Evolutionary conservation across 2,113 vertebrate species (phyloP), one percentile per base, ranked within the genome.

Genomic region (Poecilia latipinna): DNA sequence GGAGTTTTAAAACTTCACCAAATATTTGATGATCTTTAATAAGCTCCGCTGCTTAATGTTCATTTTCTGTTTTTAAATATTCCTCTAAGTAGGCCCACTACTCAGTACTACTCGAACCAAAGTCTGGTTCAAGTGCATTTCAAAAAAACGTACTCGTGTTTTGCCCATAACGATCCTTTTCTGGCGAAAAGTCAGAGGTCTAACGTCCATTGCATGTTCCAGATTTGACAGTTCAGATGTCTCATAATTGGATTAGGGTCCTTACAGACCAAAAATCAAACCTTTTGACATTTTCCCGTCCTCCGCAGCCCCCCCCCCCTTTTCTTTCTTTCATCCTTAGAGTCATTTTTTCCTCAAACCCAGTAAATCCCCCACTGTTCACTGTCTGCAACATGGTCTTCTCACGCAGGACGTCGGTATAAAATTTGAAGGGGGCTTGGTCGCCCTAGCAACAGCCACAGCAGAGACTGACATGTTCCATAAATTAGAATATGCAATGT

Each of bases 181-280:
- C 13, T 61, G 26, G 4, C 10, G 63, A 28, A 33, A 51, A 65
- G 64, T 70, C 29, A 28, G 17, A 60, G 33, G 24, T 62, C 4
- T 12, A 31, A 67, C 48, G 10, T 65, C 54, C 13, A 22, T 44
- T 68, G 17, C 42, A 70, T 61, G 48, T 28, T 68, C 33, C 12
- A 26, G 4, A 11, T 44, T 57, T 70, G 57, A 62, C 65, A 63
- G 65, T 37, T 37, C 64, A 61, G 66, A 82, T 60, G 69, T 82
- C 73, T 12, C 2, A 79, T 88, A 88, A 85, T 82, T 85, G 54
- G 77, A 84, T 91, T 88, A 88, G 51, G 74, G 28, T 33, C 82
- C 74, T 78, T 72, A 68, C 80, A 64, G 51, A 57, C 33, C n/a
- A 77, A 65, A 32, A 66, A 68, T 78, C 70, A 68, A 77, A 51